Evolutionary conservation across 2,888 invertebrate species (phyloP), one percentile per base, ranked within the genome.

Genomic region (Brachycybe producta): DNA sequence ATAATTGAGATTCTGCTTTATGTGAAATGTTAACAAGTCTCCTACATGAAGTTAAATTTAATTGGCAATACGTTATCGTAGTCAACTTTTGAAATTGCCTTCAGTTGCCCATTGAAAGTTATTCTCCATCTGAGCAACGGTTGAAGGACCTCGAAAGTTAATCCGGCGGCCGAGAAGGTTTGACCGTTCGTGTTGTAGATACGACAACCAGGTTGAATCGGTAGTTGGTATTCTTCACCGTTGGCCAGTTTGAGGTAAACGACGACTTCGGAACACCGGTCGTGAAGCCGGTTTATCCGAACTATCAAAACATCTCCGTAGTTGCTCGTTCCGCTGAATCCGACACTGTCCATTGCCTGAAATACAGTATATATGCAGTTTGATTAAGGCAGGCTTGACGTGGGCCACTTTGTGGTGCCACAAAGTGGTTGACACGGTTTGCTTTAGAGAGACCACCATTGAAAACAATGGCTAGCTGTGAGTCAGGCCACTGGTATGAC

Each of bases 71-170:
- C n/a, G n/a, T n/a, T n/a, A n/a, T n/a, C n/a, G n/a, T n/a, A n/a
- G n/a, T n/a, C n/a, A n/a, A n/a, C n/a, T n/a, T n/a, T n/a, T n/a
- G n/a, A n/a, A n/a, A n/a, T n/a, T n/a, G n/a, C n/a, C 59, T 69
- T 73, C 40, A 84, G 64, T n/a, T 79, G 64, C 1, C 84, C 84
- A 63, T 80, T 82, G 63, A 73, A 85, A 27, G 75, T 65, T 17
- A 85, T 69, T 59, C 82, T 72, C 70, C 80, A 73, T 50, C 73
- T 70, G 52, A 65, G 65, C 60, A 75, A 72, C 0, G 78, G 74
- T 58, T 81, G 77, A 38, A 80, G 58, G 35, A 76, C 67, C 57
- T 77, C 75, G 26, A 84, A 70, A 56, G 72, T 73, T 34, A 84
- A 59, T 7, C 69, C 68, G 1, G 59, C 64, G 3, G 63, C 63